Evolutionary conservation across 1,140 invertebrate genomes (phyloP).

Genomic region (Lamellibrachia luymesi): DNA sequence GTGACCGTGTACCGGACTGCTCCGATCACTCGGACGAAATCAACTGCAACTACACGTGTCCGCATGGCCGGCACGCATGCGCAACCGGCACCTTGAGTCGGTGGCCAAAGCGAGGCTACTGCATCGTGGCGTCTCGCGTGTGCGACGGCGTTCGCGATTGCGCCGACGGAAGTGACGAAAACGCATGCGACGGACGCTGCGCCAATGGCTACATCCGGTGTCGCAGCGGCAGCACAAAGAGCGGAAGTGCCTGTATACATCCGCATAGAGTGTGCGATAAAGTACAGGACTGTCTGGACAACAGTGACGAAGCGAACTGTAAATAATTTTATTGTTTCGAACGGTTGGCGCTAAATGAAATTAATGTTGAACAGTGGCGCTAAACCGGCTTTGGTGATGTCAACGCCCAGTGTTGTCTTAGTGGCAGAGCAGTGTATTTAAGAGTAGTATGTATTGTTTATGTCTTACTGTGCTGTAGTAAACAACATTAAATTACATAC

Average conservation of each 20-base stretch:
- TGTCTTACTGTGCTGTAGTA: neutral
- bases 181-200: neutral
- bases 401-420: neutral
- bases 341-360: neutral
- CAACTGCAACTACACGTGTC: conserved; percentile 12
- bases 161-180: conserved; percentile 15
- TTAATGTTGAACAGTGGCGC: conserved; percentile 9
- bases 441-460: neutral
- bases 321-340: neutral
- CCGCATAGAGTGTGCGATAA: neutral
- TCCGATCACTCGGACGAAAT: conserved; percentile 1
- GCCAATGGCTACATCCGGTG: conserved; percentile 12
- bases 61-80: neutral
- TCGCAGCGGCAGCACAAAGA: neutral
- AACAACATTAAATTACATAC: neutral
- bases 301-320: conserved; percentile 12
- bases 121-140: neutral
- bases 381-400: conserved; percentile 7
- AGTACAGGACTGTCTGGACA: conserved; percentile 19
- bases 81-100: conserved; percentile 9
- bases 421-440: neutral
- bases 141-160: conserved; percentile 7
- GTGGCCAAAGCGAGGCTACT: neutral
- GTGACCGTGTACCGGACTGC: conserved; percentile 17
- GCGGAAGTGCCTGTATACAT: neutral